Conservation (phyloP, 2,113 vertebrate genomes). For the Tupaia tana region DNA sequence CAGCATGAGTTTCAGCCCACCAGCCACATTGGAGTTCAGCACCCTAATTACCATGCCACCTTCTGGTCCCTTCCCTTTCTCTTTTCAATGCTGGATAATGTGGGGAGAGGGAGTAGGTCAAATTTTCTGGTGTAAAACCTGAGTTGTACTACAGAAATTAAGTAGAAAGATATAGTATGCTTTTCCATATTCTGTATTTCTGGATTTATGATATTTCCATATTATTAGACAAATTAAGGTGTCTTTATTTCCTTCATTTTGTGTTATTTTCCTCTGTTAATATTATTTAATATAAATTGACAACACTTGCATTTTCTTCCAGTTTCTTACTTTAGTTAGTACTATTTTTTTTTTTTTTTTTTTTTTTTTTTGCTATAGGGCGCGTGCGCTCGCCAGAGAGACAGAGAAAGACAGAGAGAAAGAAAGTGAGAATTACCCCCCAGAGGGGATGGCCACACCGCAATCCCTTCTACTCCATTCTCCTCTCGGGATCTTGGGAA, state of each 20-base stretch:
- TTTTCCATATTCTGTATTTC: not conserved
- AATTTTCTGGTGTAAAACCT: not conserved
- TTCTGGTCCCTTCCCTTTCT: not conserved
- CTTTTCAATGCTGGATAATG: not conserved
- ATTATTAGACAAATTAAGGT: not conserved
- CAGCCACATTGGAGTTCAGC: too few species aligned
- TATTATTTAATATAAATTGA: not conserved
- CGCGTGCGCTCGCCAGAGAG: too few species aligned
- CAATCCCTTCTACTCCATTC: too few species aligned
- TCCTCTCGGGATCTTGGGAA: too few species aligned
- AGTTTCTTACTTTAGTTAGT: not conserved
- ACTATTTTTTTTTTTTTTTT: not conserved
- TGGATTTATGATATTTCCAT: not conserved
- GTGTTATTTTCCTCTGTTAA: not conserved
- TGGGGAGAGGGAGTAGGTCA: not conserved
- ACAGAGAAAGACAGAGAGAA: too few species aligned
- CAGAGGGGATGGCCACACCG: too few species aligned
- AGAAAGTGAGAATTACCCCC: too few species aligned
- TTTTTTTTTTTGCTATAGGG: not conserved
- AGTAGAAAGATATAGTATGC: not conserved
- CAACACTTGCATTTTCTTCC: not conserved
- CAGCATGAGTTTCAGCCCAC: too few species aligned
- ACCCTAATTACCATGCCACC: too few species aligned
- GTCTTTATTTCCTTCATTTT: not conserved
- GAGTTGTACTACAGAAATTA: not conserved